phyloP scores from a whole-genome alignment of 2,888 invertebrate species.

The Cantharis rustica region DNA sequence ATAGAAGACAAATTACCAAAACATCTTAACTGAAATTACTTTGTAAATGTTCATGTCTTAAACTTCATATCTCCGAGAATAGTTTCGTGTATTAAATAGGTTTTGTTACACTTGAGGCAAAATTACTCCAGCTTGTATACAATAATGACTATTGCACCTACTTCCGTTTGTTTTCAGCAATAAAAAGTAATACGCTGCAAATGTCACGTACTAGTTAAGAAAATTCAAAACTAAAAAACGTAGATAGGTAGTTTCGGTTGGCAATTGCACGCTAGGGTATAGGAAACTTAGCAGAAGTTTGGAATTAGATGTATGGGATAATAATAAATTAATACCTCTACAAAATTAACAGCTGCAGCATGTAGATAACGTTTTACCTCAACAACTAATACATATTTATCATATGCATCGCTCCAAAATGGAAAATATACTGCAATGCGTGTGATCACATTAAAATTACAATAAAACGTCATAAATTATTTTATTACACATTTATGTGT shows the following conservation, averaged over 20 bases:
- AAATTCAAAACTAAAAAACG: neutral
- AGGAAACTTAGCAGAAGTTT: neutral
- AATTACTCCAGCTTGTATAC: conserved; percentile 37
- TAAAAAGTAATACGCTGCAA: conserved; percentile 23
- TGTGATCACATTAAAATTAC: neutral
- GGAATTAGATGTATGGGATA: neutral
- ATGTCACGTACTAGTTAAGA: conserved; percentile 8
- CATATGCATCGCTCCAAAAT: neutral
- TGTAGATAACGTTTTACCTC: neutral
- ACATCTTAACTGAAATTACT: conserved; percentile 22
- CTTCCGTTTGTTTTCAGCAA: conserved; percentile 38
- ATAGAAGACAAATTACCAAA: neutral
- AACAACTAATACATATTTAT: neutral
- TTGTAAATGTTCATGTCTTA: conserved; percentile 36
- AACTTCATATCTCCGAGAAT: conserved; percentile 38
- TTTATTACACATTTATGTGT: neutral
- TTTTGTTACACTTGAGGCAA: conserved; percentile 42
- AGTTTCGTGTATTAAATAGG: conserved; percentile 42
- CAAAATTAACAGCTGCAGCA: neutral
- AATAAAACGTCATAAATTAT: neutral
- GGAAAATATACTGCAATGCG: neutral
- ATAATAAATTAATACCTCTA: neutral
- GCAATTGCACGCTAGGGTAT: neutral
- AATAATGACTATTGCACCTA: conserved; percentile 39
- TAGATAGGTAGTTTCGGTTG: neutral